These are phyloP conservation scores for Parasteatoda lunata DNA, from an alignment of 2,888 invertebrate genomes.

Conservation along the genomic window DNA sequence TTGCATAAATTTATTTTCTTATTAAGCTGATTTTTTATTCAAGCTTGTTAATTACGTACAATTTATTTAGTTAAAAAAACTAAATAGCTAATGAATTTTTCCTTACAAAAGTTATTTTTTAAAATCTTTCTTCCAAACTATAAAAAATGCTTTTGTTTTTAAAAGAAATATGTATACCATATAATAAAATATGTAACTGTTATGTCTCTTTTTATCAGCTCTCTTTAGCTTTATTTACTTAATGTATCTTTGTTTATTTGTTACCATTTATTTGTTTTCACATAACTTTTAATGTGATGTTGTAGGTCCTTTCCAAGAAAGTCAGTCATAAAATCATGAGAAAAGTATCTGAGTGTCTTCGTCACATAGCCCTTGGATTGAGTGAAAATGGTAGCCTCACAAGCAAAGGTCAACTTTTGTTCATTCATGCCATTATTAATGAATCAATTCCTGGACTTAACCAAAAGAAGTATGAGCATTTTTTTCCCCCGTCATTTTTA, in stretches of 20 bases:
- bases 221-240: neutral
- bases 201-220: neutral
- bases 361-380: slow-evolving; percentile 86
- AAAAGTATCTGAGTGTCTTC: slow-evolving; percentile 87
- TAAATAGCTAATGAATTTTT: too few relatives aligned
- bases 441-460: slow-evolving; percentile 85
- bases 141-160: too few relatives aligned
- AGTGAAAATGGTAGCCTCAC: slow-evolving; percentile 86
- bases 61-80: too few relatives aligned
- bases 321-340: slow-evolving; percentile 86
- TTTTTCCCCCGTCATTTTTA: neutral
- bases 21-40: too few relatives aligned
- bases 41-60: too few relatives aligned
- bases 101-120: too few relatives aligned
- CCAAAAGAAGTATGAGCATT: slow-evolving; percentile 75
- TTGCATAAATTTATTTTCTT: too few relatives aligned
- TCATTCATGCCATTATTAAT: slow-evolving; percentile 86
- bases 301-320: slow-evolving; percentile 80
- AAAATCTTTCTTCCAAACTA: too few relatives aligned
- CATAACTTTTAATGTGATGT: neutral
- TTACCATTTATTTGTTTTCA: neutral
- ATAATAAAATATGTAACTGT: neutral
- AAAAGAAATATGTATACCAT: slow-evolving; percentile 5
- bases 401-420: slow-evolving; percentile 83
- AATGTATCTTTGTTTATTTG: neutral